phyloP scores from a whole-genome alignment of 30 jellyfish, hydroid and myxozoan species.

The Hydractinia symbiolongicarpus region DNA sequence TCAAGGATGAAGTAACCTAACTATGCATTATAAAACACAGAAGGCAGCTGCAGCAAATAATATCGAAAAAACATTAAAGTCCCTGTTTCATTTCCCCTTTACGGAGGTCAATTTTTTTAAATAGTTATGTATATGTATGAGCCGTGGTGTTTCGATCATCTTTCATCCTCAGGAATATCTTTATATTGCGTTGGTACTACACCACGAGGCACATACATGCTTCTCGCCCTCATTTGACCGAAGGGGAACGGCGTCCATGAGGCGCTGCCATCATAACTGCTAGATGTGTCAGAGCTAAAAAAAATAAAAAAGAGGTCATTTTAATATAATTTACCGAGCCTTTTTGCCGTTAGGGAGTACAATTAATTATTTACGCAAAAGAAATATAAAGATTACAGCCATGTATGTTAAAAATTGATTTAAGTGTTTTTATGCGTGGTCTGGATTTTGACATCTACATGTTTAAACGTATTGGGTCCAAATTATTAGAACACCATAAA shows the following conservation, averaged over 20 bases:
- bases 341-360: neutral
- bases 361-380: neutral
- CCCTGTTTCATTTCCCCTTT: too few species aligned
- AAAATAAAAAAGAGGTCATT: neutral
- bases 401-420: too few species aligned
- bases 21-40: too few species aligned
- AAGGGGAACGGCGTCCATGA: neutral
- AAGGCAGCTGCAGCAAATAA: too few species aligned
- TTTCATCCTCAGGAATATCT: neutral
- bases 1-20: too few species aligned
- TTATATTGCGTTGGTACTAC: slow-evolving; percentile 2
- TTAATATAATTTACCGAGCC: neutral
- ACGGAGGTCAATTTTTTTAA: too few species aligned
- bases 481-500: too few species aligned
- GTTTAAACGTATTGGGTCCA: too few species aligned
- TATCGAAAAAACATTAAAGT: too few species aligned
- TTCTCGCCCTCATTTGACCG: slow-evolving; percentile 6
- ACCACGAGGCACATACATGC: neutral
- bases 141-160: neutral
- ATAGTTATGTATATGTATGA: too few species aligned
- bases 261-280: neutral
- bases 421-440: too few species aligned
- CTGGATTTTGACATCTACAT: too few species aligned
- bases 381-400: neutral
- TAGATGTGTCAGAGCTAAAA: neutral